Evolutionary conservation across 2,888 invertebrate species (phyloP).

Genomic region (Acrobasis repandana): DNA sequence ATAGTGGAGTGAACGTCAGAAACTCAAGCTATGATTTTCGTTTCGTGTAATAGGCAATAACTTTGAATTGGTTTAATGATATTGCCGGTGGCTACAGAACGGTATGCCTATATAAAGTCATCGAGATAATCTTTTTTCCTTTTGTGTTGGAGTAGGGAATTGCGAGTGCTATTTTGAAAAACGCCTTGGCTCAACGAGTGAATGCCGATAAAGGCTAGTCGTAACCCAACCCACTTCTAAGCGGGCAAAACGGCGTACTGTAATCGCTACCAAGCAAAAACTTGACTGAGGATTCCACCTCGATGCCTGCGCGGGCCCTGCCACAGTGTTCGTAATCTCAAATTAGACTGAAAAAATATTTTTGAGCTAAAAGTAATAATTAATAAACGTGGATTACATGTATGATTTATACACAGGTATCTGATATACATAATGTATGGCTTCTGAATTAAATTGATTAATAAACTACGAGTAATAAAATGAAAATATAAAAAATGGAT

Average conservation of each 20-base stretch:
- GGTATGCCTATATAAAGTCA: constrained; percentile 43
- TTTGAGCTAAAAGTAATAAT: not conserved
- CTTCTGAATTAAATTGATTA: too few relatives aligned
- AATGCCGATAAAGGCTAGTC: constrained; percentile 59
- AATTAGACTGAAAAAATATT: constrained; percentile 18
- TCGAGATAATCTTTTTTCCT: constrained; percentile 44
- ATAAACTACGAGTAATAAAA: too few relatives aligned
- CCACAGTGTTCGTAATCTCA: constrained; percentile 43
- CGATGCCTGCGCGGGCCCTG: constrained; percentile 40
- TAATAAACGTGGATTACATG: not conserved
- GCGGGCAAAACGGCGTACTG: constrained; percentile 50
- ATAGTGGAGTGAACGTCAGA: constrained; percentile 3
- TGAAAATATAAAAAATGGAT: too few relatives aligned
- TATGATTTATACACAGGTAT: not conserved
- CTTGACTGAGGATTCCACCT: constrained; percentile 54
- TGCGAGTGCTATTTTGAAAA: constrained; percentile 49
- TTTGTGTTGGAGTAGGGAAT: constrained; percentile 44
- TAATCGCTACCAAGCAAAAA: constrained; percentile 68
- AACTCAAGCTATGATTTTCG: constrained; percentile 14
- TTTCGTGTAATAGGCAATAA: constrained; percentile 17
- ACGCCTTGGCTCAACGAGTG: constrained; percentile 42
- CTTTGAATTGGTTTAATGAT: constrained; percentile 23
- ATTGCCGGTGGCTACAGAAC: constrained; percentile 18
- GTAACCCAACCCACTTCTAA: constrained; percentile 59
- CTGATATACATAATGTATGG: too few relatives aligned